Base-by-base conservation (phyloP, 2,797 vertebrate genomes). In the Neoniphon sammara region DNA sequence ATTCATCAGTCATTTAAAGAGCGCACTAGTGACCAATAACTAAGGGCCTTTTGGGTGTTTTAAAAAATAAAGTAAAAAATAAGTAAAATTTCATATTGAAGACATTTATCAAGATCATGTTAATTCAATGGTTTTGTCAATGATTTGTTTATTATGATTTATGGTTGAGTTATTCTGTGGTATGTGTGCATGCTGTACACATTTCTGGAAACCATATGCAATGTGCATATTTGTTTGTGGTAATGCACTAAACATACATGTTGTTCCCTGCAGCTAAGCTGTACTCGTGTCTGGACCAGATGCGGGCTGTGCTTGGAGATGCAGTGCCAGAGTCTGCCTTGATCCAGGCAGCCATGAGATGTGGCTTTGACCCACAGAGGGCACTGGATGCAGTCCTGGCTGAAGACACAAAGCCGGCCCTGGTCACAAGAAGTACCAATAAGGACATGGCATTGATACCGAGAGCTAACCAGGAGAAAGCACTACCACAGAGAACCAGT, bases 241-340 rank as follows among this genome's bases (percentile, higher is more conserved):
- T 25, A 30, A 14, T 27, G 46, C 53, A 21, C 60, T 62, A 47
- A 21, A 49, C 0, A 1, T 75, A 1, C 66, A 21, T 66, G 1
- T 75, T 68, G 18, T 91, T 39, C 85, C 64, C 84, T 91, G 34
- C 86, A 99, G 98, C 95, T 59, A 95, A 91, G 84, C 94, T 99
- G 84, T 96, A 93, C 91, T 97, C 96, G 15, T 99, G 97, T 90
- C 95, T 99, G 93, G 97, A 98, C 88, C 96, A 97, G 76, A 97
- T 99, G 97, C 94, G 96, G 82, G 89, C 97, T 62, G 95, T 98
- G 56, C 89, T 99, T 62, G 96, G 97, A 73, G 97, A 97, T 46
- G 88, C 96, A 2, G 71, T 97, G 65, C 92, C 95, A 20, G 97
- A 99, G 55, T 94, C 96, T 7, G 81, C 93, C 59, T 91, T 99